Evolutionary conservation across 2,113 vertebrate genomes (phyloP), one percentile per base, ranked within the genome.

Genomic region (Orycteropus afer): DNA sequence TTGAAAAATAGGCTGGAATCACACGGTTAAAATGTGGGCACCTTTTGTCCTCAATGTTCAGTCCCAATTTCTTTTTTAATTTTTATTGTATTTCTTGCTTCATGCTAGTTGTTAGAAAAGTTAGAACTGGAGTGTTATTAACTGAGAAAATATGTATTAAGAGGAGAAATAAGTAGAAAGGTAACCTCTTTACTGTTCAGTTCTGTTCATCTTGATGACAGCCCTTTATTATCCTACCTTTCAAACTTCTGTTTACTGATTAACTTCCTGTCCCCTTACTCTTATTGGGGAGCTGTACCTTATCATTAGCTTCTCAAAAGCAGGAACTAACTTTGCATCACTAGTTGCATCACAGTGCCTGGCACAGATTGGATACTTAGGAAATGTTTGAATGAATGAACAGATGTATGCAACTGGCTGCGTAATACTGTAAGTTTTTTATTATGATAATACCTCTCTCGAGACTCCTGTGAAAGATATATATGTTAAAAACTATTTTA

Each of bases 401-500:
- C 40, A 55, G 17, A 63, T 91, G 29, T 47, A 47, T 37, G 23
- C 37, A 90, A 25, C 37, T 81, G 37, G 17, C 34, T 53, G 22
- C 45, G 74, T 74, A 81, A n/a, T 91, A 32, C 77, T 86, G 4
- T 55, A 80, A 80, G n/a, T 45, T 63, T 42, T 63, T 73, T 42
- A 61, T 74, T 82, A 42, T 55, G 55, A 61, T 10, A 59, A 2
- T 27, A 32, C 32, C 40, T 51, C 27, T 53, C 22, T 47, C 9
- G 2, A 73, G 22, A 74, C 32, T 49, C 65, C 27, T 81, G 2
- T 67, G 45, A 63, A 59, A 88, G 49, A 65, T 77, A 84, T 77
- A 86, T 42, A 65, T 85, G 10, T 77, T 86, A 34, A 69, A 47
- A n/a, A 93, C 77, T 85, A 85, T 69, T 80, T 94, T 77, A 94